Base-by-base conservation (phyloP, 2,888 invertebrate species). In the Dione vanillae region DNA sequence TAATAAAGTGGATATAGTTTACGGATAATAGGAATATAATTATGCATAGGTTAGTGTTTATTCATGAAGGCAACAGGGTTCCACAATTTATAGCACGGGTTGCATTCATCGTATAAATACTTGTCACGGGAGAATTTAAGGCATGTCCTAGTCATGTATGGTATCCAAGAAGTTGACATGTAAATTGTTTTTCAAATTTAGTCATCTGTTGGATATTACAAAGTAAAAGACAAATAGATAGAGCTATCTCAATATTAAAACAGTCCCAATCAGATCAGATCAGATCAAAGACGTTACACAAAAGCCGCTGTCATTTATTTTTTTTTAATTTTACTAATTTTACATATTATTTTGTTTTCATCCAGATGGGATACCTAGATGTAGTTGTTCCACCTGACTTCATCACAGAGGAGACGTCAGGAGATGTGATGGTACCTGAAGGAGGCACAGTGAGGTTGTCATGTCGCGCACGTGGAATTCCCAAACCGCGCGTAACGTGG, bases 381-480 rank as follows among this genome's bases (percentile, higher is more conserved):
- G 97, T 98, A 66, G 97, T 97, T 37, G 96, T 98, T 76, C 97
- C 98, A 43, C 98, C 98, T n/a, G 97, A 98, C 87, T 98, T 98
- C 81, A 95, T 97, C 74, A 85, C 95, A 19, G 97, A 97, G 82
- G 97, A 97, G 83, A 97, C 97, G 37, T 97, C 97, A n/a, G 96
- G 97, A 0, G 98, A 98, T 85, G 94, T 97, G 14, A 96, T 97
- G 94, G 96, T 97, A 41, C 96, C 96, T 37, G 98, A 98, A 94
- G 97, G 97, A 67, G 96, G 96, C 47, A 95, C 94, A 0, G 95
- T 95, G 12, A 94, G 94, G 77, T 88, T 96, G 69, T 94, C 94
- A 51, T 96, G 96, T 83, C 91, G 95, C 70, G 98, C 98, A 2
- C 94, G 94, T 69, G 98, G 98, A 12, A 95, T 96, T 83, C 98